Base-by-base conservation (phyloP, 2,113 vertebrate genomes). In the Blennius ocellaris region DNA sequence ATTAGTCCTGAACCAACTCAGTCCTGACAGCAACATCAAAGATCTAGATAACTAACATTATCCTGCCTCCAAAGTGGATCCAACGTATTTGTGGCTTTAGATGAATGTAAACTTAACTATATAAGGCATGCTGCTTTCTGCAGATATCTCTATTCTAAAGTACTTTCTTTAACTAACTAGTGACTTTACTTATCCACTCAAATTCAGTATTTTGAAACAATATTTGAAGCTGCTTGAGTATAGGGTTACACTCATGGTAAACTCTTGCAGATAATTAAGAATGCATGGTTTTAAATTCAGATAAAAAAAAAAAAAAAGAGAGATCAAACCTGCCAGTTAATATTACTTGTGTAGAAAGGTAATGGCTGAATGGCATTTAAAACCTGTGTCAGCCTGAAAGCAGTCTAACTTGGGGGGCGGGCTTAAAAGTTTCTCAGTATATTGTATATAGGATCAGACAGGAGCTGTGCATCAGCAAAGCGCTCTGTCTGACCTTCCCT, bases 401-500 rank as follows among this genome's bases (percentile, higher is more conserved):
- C 21, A 6, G 60, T 57, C 8, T 41, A 53, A 68, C 51, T 52
- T 45, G 3, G 17, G 30, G 69, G 10, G 40, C 62, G 71, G 62
- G 72, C 5, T 47, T 40, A 59, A 73, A 78, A 66, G 45, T 75
- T 73, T 83, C 65, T 69, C 9, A 21, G 65, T 63, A 64, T 71
- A 69, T 56, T 65, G 78, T 76, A 62, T 86, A 89, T 84, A 65
- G 83, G 67, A 82, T 69, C 30, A 64, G 91, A 93, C 92, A 89
- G 85, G 92, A 84, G 92, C 65, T 68, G 87, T 93, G 90, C 91
- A 95, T 93, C 91, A 94, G 85, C 85, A 82, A 67, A 92, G 82
- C 71, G 55, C 73, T 92, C 93, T 83, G 92, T 85, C 90, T 94
- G 94, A 95, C 94, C 94, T 96, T 95, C 93, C 95, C 95, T 90